Conservation (phyloP, 2,888 invertebrate species). For the Zaprionus lineosus region DNA sequence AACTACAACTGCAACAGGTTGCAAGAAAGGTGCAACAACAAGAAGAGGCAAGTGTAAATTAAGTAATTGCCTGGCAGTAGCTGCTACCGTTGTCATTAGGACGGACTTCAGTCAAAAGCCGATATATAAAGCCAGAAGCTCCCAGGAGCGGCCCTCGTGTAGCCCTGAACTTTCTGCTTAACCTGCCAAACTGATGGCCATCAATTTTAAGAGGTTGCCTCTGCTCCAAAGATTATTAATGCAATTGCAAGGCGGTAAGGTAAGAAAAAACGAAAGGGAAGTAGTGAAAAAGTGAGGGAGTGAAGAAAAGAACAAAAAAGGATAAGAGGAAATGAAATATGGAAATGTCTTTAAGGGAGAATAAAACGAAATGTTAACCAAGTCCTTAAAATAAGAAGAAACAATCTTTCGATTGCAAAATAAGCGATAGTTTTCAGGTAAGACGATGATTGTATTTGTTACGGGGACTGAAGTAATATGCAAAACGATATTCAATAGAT, state of each 20-base stretch:
- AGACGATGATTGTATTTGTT: too few species aligned
- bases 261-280: not conserved
- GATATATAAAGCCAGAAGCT: constrained; percentile 41
- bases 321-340: too few species aligned
- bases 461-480: too few species aligned
- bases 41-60: constrained; percentile 65
- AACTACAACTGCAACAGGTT: constrained; percentile 9
- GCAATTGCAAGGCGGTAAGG: not conserved
- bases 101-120: constrained; percentile 57
- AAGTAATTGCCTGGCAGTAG: constrained; percentile 71
- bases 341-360: too few species aligned
- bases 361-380: too few species aligned
- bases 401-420: too few species aligned
- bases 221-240: constrained; percentile 1
- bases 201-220: constrained; percentile 35
- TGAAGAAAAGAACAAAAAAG: not conserved
- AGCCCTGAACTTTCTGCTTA: constrained; percentile 50
- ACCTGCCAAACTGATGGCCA: constrained; percentile 49
- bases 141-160: not conserved
- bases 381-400: too few species aligned
- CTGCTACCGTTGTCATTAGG: constrained; percentile 74
- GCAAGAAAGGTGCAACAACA: constrained; percentile 9
- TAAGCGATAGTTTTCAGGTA: too few species aligned
- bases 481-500: too few species aligned
- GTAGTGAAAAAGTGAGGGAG: not conserved